Percentiles rank a stretch among this genome's conserved stretches.
These are phyloP conservation scores for Corythaeola cristata DNA, from an alignment of 2,113 vertebrate genomes.

Conservation along the genomic window DNA sequence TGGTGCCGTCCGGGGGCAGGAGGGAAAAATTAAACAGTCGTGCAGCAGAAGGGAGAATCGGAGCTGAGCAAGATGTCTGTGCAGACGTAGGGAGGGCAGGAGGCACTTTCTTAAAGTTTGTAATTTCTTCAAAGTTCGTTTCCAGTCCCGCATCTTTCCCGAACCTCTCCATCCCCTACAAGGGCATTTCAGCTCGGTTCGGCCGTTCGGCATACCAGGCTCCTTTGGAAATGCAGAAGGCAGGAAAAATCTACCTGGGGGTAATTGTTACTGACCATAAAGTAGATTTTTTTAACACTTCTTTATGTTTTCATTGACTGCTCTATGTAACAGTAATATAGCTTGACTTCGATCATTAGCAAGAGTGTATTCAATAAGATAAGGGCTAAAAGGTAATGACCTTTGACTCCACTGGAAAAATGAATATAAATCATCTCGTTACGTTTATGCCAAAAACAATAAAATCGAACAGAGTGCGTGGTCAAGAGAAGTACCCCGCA, in stretches of 20 bases:
- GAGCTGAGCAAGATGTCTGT: neutral
- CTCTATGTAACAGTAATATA: neutral
- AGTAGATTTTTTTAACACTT: neutral
- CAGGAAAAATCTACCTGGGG: neutral
- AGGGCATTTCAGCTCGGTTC: neutral
- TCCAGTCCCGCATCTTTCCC: neutral
- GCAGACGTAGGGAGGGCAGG: neutral
- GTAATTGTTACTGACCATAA: neutral
- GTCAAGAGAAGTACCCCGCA: neutral
- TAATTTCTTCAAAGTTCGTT: neutral
- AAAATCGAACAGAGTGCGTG: neutral
- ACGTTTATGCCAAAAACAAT: slow-evolving; percentile 8
- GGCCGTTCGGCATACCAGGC: rapidly evolving
- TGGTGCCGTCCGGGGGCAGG: neutral
- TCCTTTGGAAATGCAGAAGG: neutral
- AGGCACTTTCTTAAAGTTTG: neutral
- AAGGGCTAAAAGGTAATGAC: slow-evolving; percentile 18
- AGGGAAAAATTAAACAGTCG: rapidly evolving
- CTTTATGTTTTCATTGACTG: neutral
- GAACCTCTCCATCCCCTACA: neutral
- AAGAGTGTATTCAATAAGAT: slow-evolving; percentile 2
- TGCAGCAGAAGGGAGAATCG: neutral
- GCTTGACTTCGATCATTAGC: neutral
- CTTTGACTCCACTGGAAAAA: slow-evolving; percentile 5
- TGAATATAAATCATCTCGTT: slow-evolving; percentile 33